A percentile compares a stretch with the other conserved stretches of the same genome.
phyloP scores from a whole-genome alignment of 1,140 invertebrate genomes.

The Pararge aegeria region DNA sequence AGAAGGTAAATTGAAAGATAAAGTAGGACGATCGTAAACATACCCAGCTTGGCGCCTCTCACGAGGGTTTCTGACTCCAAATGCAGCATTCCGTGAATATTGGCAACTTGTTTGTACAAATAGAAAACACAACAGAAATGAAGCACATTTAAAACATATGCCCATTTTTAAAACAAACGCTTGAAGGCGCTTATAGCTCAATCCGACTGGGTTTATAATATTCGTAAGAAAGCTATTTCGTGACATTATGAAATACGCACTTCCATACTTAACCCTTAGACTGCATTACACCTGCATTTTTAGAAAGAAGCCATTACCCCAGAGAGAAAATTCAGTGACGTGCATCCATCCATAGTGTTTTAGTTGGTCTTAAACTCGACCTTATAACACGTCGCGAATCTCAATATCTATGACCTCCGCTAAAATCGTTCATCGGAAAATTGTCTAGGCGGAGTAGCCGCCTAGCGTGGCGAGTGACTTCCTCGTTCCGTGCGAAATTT shows the following conservation, averaged over 20 bases:
- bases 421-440: too few species aligned
- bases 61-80: constrained; percentile 30
- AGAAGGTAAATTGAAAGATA: constrained; percentile 60
- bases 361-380: too few species aligned
- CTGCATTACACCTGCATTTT: background rate
- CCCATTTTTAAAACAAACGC: constrained; percentile 10
- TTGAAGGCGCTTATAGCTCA: constrained; percentile 29
- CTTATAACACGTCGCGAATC: too few species aligned
- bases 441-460: too few species aligned
- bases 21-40: constrained; percentile 56
- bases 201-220: constrained; percentile 44
- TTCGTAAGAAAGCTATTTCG: constrained; percentile 19
- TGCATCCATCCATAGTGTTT: too few species aligned
- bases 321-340: too few species aligned
- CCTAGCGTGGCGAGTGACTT: too few species aligned
- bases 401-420: too few species aligned
- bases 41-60: constrained; percentile 58
- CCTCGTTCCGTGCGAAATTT: too few species aligned
- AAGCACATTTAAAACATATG: constrained; percentile 22
- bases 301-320: too few species aligned
- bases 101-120: constrained; percentile 17
- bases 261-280: constrained; percentile 22
- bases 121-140: constrained; percentile 21
- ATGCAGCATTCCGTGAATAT: constrained; percentile 6
- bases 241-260: constrained; percentile 28